Percentiles rank a stretch among this genome's conserved stretches.
phyloP scores from a whole-genome alignment of 2,888 invertebrate species.

The Melikaiella ostensackeni region DNA sequence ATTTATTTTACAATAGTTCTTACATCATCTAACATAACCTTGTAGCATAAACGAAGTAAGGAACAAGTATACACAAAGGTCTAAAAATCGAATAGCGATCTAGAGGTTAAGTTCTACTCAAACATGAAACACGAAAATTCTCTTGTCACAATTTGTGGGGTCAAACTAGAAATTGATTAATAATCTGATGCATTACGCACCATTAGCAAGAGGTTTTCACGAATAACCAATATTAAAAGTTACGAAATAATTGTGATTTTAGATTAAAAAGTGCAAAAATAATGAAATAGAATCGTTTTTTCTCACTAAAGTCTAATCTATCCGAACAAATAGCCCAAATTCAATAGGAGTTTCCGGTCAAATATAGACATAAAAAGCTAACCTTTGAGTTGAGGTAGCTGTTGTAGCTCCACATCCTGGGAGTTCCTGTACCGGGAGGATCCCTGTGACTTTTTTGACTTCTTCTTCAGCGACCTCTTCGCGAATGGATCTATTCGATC shows the following conservation, averaged over 20 bases:
- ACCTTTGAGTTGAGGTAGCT: slow-evolving; percentile 98
- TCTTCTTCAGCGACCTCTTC: slow-evolving; percentile 98
- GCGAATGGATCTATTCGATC: slow-evolving; percentile 99
- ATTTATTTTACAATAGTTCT: too few species aligned
- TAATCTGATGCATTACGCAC: not conserved
- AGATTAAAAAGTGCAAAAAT: not conserved
- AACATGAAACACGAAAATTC: not conserved
- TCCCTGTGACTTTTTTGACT: slow-evolving; percentile 99
- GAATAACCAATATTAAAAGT: too few species aligned
- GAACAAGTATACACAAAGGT: not conserved
- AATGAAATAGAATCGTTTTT: not conserved
- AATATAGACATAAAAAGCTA: slow-evolving; percentile 66
- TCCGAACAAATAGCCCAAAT: too few species aligned
- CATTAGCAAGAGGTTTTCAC: too few species aligned
- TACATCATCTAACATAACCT: too few species aligned
- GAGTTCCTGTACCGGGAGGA: slow-evolving; percentile 99
- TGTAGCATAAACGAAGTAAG: not conserved
- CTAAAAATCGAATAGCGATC: too few species aligned
- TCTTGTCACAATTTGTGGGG: not conserved
- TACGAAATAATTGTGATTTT: too few species aligned
- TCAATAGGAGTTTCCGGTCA: not conserved
- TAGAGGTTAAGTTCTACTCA: not conserved
- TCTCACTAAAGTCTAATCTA: not conserved
- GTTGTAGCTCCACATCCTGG: slow-evolving; percentile 97
- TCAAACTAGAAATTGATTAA: not conserved